phyloP scores from a whole-genome alignment of 2,113 vertebrate species.

The Rhinolophus ferrumequinum region DNA sequence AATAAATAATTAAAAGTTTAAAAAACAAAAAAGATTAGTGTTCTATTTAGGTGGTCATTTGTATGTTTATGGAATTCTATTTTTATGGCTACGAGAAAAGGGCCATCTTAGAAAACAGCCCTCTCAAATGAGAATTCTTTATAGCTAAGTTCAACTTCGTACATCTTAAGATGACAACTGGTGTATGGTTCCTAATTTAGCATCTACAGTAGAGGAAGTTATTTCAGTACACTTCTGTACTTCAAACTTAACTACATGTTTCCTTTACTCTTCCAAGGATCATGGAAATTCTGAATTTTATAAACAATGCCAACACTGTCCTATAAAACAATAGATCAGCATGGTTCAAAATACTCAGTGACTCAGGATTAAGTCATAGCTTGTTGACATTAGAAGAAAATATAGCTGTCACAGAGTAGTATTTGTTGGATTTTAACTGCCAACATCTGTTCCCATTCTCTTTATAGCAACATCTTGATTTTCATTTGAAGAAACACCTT shows the following conservation, averaged over 20 bases:
- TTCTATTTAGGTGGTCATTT: neutral
- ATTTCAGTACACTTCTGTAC: neutral
- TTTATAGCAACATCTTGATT: neutral
- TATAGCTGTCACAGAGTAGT: neutral
- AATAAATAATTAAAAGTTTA: too few species aligned
- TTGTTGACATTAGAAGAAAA: neutral
- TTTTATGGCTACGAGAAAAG: neutral
- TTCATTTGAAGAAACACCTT: neutral
- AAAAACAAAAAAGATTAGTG: neutral
- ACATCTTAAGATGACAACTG: neutral
- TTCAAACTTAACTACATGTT: conserved; percentile 19
- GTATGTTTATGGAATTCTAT: neutral
- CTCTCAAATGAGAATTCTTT: neutral
- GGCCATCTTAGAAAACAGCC: neutral
- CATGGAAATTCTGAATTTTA: conserved; percentile 11
- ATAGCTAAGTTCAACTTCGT: neutral
- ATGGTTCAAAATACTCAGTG: neutral
- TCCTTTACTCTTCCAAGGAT: conserved; percentile 13
- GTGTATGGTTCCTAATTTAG: neutral
- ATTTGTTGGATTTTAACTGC: neutral
- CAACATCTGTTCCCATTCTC: neutral
- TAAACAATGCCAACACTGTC: conserved; percentile 17
- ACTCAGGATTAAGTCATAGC: neutral
- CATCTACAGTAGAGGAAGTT: neutral
- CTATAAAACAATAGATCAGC: conserved; percentile 17